Base-by-base conservation (phyloP, 1,140 invertebrate genomes). In the Brachionus calyciflorus region DNA sequence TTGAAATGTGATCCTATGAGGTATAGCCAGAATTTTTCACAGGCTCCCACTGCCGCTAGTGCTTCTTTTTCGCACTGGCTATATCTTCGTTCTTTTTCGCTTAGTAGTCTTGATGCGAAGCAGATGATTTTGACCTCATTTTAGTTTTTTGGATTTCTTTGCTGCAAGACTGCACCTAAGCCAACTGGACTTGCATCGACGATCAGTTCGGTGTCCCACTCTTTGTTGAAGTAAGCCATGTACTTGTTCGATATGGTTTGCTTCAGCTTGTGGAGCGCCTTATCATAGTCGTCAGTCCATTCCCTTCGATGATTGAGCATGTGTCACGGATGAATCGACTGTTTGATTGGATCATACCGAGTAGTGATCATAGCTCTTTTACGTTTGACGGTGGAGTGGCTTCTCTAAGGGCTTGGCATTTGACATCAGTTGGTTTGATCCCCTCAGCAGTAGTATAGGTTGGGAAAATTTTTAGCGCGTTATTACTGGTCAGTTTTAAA, bases 121-220 rank as follows among this genome's bases (percentile, higher is more conserved):
- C 28, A 30, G 57, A 63, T 24, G 7, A 49, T 49, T 21, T 49
- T 49, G 1, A 19, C 24, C 85, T 24, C 26, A 6, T 3, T 57
- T 44, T 19, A 65, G 24, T 63, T 26, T 7, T 49, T 17, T 26
- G 57, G 57, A 44, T 55, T 19, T 2, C 70, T 68, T 65, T 87
- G 86, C 19, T 80, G 78, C 12, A 88, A 33, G 1, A 88, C 85
- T 1, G 84, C 85, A 19, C 85, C 85, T 5, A 87, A 26, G 0
- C 84, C 86, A 60, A 79, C 79, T 5, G 80, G 78, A 28, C 79
- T 82, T 17, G 85, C 78, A 49, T 79, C 76, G 28, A n/a, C n/a
- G 26, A 40, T 26, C 1, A 63, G 12, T 63, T 63, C 37, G 28
- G 57, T 17, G 7, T 30, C 37, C 51, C 57, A 63, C 26, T 63